Conservation (phyloP, 2,797 vertebrate species). For the Rhynchonycteris naso region DNA sequence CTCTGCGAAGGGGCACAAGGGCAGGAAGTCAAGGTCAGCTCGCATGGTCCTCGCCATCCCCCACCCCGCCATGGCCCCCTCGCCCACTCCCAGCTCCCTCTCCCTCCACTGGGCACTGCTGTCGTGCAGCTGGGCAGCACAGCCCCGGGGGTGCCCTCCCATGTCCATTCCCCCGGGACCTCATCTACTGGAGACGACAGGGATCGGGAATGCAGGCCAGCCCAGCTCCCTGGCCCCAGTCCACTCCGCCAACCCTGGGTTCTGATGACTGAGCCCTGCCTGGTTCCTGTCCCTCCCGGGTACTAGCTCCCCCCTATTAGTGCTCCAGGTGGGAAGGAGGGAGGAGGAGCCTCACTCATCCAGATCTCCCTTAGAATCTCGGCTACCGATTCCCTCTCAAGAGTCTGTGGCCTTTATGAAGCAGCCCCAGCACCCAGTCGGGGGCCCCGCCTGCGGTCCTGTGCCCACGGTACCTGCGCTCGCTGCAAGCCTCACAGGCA, state of each 20-base stretch:
- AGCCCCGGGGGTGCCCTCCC: not conserved
- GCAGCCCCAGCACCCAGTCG: not conserved
- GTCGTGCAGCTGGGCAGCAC: not conserved
- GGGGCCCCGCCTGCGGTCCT: not conserved
- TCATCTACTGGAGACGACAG: not conserved
- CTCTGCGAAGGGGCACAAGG: constrained; percentile 85
- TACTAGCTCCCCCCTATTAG: not conserved
- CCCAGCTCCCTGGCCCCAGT: not conserved
- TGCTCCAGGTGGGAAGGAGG: not conserved
- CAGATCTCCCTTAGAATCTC: not conserved
- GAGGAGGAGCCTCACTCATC: not conserved
- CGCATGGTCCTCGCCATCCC: not conserved
- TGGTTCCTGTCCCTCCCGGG: not conserved
- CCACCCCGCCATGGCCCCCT: not conserved
- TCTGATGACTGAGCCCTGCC: not conserved
- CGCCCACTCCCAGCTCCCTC: too few species aligned
- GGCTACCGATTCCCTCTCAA: not conserved
- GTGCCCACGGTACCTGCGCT: constrained; percentile 90
- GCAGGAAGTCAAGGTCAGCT: not conserved
- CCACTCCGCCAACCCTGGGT: not conserved
- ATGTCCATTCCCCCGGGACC: not conserved
- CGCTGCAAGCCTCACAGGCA: constrained; percentile 96
- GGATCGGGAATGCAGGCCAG: not conserved
- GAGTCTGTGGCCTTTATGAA: not conserved
- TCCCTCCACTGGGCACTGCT: not conserved